Base-by-base conservation (phyloP, 2,797 vertebrate genomes). In the Danio kyathit region DNA sequence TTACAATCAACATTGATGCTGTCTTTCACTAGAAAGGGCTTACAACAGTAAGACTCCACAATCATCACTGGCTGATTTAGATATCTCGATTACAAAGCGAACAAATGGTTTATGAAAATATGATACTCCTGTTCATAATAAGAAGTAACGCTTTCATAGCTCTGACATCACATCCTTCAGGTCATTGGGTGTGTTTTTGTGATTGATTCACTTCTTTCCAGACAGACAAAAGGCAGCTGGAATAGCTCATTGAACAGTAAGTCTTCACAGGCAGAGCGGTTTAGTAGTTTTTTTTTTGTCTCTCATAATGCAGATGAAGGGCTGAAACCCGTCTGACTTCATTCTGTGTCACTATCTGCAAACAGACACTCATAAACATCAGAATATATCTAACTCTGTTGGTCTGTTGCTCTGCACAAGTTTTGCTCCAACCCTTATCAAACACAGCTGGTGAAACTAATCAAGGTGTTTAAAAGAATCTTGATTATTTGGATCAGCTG, bases 1-100 rank as follows among this genome's bases (percentile, higher is more conserved):
- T 92, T 95, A 95, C 89, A 90, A 83, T 72, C 87, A 93, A 93
- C 90, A 91, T 85, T 84, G 88, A 89, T 88, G 90, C 90, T 88
- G 88, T 89, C 79, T 89, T 91, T 91, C 91, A 93, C 92, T 54
- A 89, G 52, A 87, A 90, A 64, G 49, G 90, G 81, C 87, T 87
- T 83, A 90, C 86, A 90, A 29, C 69, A 64, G 49, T 78, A 61
- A 86, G 86, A 74, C 65, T 59, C 5, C 54, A 73, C 72, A 2
- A 29, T 48, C 59, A 57, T 52, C 44, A 72, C 40, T 7, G 60
- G 71, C 48, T 60, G 19, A 67, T 60, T 57, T 43, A 67, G 38
- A 71, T 13, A 43, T 54, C 19, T 10, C n/a, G 43, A 38, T 63
- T 54, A 56, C 77, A 70, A 76, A 64, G 40, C 46, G 8, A 29